These are phyloP conservation scores for Agriotes lineatus DNA, from an alignment of 2,888 invertebrate genomes.

Conservation along the genomic window DNA sequence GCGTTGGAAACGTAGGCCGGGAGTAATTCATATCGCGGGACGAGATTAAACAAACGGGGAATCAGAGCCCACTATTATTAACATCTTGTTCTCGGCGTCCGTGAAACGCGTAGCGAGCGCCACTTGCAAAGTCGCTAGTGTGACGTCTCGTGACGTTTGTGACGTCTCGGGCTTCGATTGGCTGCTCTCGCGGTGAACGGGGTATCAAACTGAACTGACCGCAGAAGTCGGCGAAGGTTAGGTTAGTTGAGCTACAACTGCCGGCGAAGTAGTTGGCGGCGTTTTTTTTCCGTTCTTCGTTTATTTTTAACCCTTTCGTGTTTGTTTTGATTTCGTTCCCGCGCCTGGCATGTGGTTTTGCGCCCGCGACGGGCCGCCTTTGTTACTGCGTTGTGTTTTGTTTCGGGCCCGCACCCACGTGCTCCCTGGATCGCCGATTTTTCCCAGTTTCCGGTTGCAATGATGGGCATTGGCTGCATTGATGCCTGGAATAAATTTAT, in stretches of 20 bases:
- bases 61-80: constrained; percentile 21
- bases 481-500: constrained; percentile 30
- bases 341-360: neutral
- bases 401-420: neutral
- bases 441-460: too few species aligned
- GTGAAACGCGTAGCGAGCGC: constrained; percentile 46
- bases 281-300: constrained; percentile 34
- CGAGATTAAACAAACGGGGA: constrained; percentile 11
- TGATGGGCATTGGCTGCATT: constrained; percentile 25
- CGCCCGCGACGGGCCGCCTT: neutral
- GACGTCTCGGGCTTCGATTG: constrained; percentile 56
- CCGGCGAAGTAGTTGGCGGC: constrained; percentile 30
- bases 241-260: constrained; percentile 60
- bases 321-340: constrained; percentile 32
- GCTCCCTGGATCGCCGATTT: neutral
- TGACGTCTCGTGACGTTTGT: constrained; percentile 57
- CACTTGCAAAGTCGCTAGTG: constrained; percentile 54
- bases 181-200: constrained; percentile 49
- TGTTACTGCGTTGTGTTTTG: neutral
- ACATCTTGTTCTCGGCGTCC: constrained; percentile 26
- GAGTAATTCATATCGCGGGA: constrained; percentile 4
- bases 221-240: constrained; percentile 58
- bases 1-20: neutral
- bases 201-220: constrained; percentile 61
- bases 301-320: constrained; percentile 34